These are phyloP conservation scores for Lumbricus terrestris DNA, from an alignment of 2,888 invertebrate species.

Conservation along the genomic window DNA sequence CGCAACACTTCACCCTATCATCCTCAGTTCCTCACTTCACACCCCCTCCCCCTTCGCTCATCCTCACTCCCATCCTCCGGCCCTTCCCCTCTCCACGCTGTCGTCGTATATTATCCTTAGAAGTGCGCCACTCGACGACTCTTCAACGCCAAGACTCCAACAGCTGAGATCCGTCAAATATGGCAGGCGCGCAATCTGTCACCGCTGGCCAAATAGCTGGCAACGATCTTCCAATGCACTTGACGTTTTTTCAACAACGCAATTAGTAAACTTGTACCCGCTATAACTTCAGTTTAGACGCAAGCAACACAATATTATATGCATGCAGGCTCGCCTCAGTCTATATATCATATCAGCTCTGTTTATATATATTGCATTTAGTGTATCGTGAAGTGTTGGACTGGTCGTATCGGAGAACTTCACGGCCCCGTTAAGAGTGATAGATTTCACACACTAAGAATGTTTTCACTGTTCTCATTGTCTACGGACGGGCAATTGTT, in stretches of 20 bases:
- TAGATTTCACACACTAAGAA: neutral
- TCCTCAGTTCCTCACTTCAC: too few species aligned
- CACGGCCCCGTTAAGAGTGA: neutral
- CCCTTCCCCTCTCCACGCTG: neutral
- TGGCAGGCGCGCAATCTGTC: neutral
- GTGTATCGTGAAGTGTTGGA: neutral
- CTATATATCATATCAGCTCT: neutral
- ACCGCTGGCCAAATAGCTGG: neutral
- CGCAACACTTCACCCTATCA: neutral
- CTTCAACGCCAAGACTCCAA: neutral
- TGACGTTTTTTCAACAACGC: neutral
- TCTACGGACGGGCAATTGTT: neutral
- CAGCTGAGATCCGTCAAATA: neutral
- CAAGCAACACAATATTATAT: too few species aligned
- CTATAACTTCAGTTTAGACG: neutral
- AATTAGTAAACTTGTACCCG: neutral
- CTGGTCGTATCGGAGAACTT: neutral
- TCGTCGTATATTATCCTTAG: neutral
- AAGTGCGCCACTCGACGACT: neutral
- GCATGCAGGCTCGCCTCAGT: too few species aligned
- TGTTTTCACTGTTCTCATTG: neutral
- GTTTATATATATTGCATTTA: too few species aligned
- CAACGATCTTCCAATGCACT: neutral
- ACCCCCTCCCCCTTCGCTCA: neutral
- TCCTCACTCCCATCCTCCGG: neutral